Conservation (phyloP, 2,113 vertebrate genomes). For the Chaetodon trifascialis region DNA sequence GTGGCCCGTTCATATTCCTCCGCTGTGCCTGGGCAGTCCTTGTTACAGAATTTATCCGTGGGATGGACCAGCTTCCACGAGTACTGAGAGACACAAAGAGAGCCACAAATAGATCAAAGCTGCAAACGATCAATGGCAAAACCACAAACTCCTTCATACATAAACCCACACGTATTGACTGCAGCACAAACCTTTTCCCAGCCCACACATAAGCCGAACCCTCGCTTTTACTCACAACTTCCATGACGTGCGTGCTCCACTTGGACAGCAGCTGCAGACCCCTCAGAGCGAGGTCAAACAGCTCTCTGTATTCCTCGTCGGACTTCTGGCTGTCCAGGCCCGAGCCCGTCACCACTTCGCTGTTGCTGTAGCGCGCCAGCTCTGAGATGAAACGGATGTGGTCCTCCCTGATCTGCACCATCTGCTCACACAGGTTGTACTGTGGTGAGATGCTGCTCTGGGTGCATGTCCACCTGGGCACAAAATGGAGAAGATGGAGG, state of each 20-base stretch:
- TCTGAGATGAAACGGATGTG: slow-evolving; percentile 99
- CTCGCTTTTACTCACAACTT: slow-evolving; percentile 90
- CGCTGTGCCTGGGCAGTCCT: slow-evolving; percentile 97
- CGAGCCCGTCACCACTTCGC: slow-evolving; percentile 98
- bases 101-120: slow-evolving; percentile 29
- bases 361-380: slow-evolving; percentile 99
- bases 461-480: slow-evolving; percentile 96
- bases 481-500: slow-evolving; percentile 13
- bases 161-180: slow-evolving; percentile 10
- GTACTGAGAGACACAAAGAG: slow-evolving; percentile 85
- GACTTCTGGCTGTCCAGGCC: slow-evolving; percentile 99
- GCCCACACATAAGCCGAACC: background rate
- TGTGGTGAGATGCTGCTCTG: slow-evolving; percentile 99
- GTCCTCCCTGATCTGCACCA: slow-evolving; percentile 99
- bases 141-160: background rate
- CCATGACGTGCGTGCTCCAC: slow-evolving; percentile 99
- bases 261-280: slow-evolving; percentile 98
- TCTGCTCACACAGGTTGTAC: slow-evolving; percentile 99
- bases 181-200: background rate
- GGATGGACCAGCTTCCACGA: slow-evolving; percentile 99
- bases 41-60: slow-evolving; percentile 99
- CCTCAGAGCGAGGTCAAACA: slow-evolving; percentile 95
- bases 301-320: slow-evolving; percentile 96
- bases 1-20: slow-evolving; percentile 98
- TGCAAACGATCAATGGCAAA: slow-evolving; percentile 24